A percentile compares a stretch with the other conserved stretches of the same genome.
Conservation (phyloP, 2,888 invertebrate genomes). For the Drosophila kanekoi region DNA sequence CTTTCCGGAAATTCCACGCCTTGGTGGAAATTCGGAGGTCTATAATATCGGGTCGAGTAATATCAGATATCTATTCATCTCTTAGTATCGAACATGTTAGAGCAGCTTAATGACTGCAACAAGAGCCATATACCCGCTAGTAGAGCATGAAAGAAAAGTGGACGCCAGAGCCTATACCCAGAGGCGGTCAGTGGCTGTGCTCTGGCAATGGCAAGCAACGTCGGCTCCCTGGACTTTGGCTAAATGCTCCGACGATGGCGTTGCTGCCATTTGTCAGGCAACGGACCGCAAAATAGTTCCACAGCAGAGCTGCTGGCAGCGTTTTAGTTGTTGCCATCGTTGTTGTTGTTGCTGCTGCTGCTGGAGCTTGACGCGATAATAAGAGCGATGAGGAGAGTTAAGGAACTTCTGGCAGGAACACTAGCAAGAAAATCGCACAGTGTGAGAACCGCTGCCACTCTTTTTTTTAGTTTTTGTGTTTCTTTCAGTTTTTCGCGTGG, state of each 20-base stretch:
- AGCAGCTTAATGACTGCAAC: neutral
- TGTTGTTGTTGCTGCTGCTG: constrained; percentile 27
- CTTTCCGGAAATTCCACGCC: no score
- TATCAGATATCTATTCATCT: no score
- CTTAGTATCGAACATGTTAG: no score
- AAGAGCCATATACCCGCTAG: neutral
- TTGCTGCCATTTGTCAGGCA: constrained; percentile 76
- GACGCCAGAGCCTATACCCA: constrained; percentile 53
- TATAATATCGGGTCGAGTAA: no score
- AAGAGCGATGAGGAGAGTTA: constrained; percentile 76
- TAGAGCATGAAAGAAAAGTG: constrained; percentile 38
- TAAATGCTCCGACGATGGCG: constrained; percentile 67
- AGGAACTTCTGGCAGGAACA: constrained; percentile 50
- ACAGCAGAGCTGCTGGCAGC: constrained; percentile 46
- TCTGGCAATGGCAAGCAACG: constrained; percentile 38
- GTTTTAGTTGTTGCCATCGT: constrained; percentile 34
- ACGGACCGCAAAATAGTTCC: constrained; percentile 76
- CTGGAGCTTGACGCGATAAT: constrained; percentile 73
- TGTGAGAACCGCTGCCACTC: constrained; percentile 69
- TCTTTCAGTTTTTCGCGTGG: constrained; percentile 68
- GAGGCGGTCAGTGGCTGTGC: constrained; percentile 50
- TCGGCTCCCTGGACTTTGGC: constrained; percentile 59
- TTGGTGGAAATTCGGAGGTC: no score
- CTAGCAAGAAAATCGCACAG: constrained; percentile 41
- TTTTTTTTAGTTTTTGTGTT: constrained; percentile 21